phyloP scores from a whole-genome alignment of 2,113 vertebrate species.

The Riparia riparia region DNA sequence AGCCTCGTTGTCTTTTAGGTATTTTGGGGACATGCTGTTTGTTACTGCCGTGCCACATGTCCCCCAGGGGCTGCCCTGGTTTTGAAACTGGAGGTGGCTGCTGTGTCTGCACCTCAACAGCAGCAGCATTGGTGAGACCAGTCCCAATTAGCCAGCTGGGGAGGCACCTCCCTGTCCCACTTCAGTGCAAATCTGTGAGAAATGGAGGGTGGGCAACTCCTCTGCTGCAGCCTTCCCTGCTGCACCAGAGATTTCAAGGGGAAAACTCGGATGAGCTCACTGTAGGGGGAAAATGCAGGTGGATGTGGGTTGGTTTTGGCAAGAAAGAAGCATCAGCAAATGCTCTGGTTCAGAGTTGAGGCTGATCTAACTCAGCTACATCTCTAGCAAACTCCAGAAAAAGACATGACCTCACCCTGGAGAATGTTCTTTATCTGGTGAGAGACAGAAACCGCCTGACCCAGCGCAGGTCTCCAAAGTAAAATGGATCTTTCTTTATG shows the following conservation, averaged over 20 bases:
- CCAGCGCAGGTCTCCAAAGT: neutral
- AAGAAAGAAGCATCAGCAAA: neutral
- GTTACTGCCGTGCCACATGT: neutral
- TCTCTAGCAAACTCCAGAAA: neutral
- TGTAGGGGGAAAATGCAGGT: neutral
- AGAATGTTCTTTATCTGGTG: neutral
- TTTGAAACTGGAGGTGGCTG: neutral
- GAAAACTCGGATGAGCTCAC: neutral
- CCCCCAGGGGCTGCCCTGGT: neutral
- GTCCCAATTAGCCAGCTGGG: neutral
- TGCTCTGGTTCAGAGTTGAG: neutral
- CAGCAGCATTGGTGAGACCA: neutral
- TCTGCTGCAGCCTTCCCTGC: neutral
- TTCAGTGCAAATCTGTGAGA: neutral
- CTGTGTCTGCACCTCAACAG: neutral
- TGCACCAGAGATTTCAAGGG: neutral
- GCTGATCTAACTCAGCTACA: neutral
- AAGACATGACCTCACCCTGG: neutral
- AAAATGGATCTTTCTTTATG: neutral
- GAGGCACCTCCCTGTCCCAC: neutral
- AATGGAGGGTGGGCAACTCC: neutral
- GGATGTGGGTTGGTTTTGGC: neutral
- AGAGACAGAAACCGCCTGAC: neutral
- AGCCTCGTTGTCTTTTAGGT: neutral
- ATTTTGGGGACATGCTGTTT: neutral